A percentile compares a stretch with the other conserved stretches of the same genome.
Conservation (phyloP, 1,140 invertebrate species). For the Papilio machaon region DNA sequence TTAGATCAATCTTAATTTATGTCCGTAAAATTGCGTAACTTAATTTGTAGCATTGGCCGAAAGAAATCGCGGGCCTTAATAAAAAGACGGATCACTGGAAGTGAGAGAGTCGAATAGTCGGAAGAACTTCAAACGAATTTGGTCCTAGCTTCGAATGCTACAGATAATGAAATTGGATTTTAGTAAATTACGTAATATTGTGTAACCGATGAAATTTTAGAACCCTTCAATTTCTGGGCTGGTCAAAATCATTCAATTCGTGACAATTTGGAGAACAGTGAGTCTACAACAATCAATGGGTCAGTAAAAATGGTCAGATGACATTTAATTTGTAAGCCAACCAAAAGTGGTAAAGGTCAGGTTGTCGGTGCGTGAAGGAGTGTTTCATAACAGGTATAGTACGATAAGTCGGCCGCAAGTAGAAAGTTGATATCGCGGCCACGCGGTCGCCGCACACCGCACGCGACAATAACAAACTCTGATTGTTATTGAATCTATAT, state of each 20-base stretch:
- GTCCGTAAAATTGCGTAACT: neutral
- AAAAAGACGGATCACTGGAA: neutral
- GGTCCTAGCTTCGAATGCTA: neutral
- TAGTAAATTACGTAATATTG: neutral
- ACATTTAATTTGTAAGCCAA: constrained; percentile 10
- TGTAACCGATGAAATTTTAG: too few species aligned
- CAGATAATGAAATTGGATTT: neutral
- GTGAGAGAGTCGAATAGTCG: neutral
- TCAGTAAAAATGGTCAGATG: constrained; percentile 1
- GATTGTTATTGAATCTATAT: neutral
- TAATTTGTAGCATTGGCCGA: neutral
- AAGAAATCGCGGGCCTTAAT: neutral
- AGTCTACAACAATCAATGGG: neutral
- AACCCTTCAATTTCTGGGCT: too few species aligned
- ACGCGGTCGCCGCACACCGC: constrained; percentile 3
- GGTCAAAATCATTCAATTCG: neutral
- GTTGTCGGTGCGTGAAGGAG: neutral
- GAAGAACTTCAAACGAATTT: neutral
- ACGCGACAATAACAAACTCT: neutral
- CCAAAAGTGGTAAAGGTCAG: constrained; percentile 7
- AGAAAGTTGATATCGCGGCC: constrained; percentile 7
- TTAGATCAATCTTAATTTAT: neutral
- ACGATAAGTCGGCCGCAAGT: neutral
- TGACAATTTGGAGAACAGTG: neutral
- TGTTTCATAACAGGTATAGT: constrained; percentile 25